phyloP scores from a whole-genome alignment of 2,113 vertebrate genomes.

The Isichthys henryi region DNA sequence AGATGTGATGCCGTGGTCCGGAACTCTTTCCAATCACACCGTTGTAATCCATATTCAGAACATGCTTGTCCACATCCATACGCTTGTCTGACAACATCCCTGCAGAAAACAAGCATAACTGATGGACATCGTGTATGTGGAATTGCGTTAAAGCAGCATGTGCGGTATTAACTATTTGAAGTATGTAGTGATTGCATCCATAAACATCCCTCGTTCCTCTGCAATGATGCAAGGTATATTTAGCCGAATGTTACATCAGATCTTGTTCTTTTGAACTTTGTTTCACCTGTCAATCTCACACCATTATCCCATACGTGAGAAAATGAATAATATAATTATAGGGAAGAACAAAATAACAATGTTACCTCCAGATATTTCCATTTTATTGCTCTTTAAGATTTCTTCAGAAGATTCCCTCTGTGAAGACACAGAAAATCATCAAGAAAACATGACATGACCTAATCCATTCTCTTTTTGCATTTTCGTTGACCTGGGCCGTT shows the following conservation, averaged over 20 bases:
- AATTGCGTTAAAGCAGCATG: not conserved
- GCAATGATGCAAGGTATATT: not conserved
- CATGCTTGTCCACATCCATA: conserved; percentile 82
- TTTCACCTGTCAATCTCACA: not conserved
- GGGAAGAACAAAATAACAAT: not conserved
- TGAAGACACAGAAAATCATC: conserved; percentile 29
- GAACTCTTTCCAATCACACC: conserved; percentile 80
- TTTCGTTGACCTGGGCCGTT: not conserved
- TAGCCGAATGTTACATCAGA: not conserved
- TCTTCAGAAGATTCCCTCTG: conserved; percentile 95
- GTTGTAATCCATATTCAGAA: conserved; percentile 74
- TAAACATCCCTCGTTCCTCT: not conserved
- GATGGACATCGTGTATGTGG: not conserved
- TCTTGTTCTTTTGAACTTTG: not conserved
- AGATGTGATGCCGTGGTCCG: conserved; percentile 77
- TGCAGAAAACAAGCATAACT: conserved; percentile 25
- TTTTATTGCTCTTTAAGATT: conserved; percentile 82
- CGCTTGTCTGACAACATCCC: conserved; percentile 84
- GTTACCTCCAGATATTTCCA: conserved; percentile 75
- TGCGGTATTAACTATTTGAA: not conserved
- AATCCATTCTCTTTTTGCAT: not conserved
- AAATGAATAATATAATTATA: not conserved
- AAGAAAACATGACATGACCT: not conserved
- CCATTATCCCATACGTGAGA: not conserved
- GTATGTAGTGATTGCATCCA: not conserved